Conservation (phyloP, 1,140 invertebrate genomes). For the Drosophila kepulauana region DNA sequence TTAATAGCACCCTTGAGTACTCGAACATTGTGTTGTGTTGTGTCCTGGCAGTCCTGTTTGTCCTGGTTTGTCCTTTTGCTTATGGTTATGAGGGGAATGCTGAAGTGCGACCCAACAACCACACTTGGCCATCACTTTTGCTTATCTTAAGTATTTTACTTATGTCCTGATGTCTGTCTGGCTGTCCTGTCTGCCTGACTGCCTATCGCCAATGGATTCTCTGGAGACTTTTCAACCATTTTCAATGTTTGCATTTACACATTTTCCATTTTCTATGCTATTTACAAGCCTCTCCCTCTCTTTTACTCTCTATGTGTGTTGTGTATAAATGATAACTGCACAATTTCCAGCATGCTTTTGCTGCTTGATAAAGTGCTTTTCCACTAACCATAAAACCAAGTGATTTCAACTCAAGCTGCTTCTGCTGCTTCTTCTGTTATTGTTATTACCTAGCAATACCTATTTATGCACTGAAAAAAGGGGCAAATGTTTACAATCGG, state of each 20-base stretch:
- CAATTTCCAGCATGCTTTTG: conserved; percentile 20
- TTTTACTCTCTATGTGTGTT: conserved; percentile 10
- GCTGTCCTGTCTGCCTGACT: conserved; percentile 23
- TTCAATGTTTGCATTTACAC: conserved; percentile 64
- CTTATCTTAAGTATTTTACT: conserved; percentile 83
- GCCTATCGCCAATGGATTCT: conserved; percentile 42
- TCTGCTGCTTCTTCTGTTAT: conserved; percentile 21
- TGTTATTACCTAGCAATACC: conserved; percentile 28
- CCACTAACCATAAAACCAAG: conserved; percentile 27
- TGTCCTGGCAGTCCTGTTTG: conserved; percentile 19
- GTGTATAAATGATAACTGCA: conserved; percentile 46
- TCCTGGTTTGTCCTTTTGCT: conserved; percentile 40
- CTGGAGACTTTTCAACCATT: conserved; percentile 44
- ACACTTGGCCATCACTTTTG: conserved; percentile 72
- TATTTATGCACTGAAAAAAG: not conserved
- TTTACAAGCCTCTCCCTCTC: conserved; percentile 15
- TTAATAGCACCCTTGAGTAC: conserved; percentile 83
- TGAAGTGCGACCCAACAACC: conserved; percentile 3
- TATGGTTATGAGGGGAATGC: conserved; percentile 58
- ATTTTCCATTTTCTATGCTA: conserved; percentile 66
- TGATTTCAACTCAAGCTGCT: conserved; percentile 8
- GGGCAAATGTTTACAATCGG: not conserved
- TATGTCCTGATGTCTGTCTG: conserved; percentile 60
- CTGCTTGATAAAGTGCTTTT: conserved; percentile 26
- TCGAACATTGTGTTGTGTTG: conserved; percentile 48